Percentiles rank a stretch among this genome's conserved stretches.
Evolutionary conservation across 2,797 vertebrate genomes (phyloP).

Genomic region (Buceros bicornis): DNA sequence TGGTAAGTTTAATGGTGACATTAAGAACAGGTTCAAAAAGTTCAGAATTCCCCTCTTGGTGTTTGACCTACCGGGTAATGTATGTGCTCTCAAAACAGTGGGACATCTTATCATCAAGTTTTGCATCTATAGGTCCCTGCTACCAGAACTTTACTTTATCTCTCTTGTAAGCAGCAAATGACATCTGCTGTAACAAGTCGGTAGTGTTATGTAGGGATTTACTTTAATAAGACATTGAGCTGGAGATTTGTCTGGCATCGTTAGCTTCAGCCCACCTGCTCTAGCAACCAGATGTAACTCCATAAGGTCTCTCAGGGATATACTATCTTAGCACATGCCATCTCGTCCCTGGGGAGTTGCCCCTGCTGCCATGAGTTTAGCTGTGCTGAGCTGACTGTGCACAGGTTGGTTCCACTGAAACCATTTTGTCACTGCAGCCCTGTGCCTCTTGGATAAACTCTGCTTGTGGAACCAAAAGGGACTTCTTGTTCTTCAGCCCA

Average conservation of each 20-base stretch:
- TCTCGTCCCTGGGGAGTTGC: neutral
- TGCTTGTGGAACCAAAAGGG: neutral
- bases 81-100: neutral
- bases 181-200: neutral
- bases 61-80: neutral
- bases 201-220: neutral
- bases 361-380: neutral
- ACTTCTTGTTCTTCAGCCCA: neutral
- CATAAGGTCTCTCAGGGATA: neutral
- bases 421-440: fast-evolving
- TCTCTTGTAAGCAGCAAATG: neutral
- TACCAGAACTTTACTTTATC: neutral
- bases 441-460: fast-evolving
- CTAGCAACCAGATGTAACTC: neutral
- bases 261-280: neutral
- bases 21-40: neutral
- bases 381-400: neutral
- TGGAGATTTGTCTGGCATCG: neutral
- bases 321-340: neutral
- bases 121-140: neutral
- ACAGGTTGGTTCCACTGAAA: neutral
- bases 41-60: neutral
- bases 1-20: neutral
- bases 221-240: neutral
- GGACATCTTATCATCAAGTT: neutral